phyloP scores from a whole-genome alignment of 2,113 vertebrate species.

The mouse (Mus musculus) region DNA sequence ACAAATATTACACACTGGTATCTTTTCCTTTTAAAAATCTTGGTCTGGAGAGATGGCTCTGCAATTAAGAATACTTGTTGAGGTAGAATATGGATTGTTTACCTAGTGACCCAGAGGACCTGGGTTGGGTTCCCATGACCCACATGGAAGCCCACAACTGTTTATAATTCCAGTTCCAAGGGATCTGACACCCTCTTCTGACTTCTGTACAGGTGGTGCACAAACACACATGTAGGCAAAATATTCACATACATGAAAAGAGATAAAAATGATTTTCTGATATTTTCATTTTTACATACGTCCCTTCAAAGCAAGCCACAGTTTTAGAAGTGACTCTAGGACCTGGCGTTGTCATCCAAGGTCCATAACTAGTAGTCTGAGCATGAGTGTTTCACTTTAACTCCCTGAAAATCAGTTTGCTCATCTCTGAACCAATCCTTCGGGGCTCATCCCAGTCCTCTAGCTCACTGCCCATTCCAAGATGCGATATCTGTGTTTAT shows the following conservation, averaged over 20 bases:
- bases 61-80: background rate
- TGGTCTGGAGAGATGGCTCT: background rate
- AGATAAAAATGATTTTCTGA: background rate
- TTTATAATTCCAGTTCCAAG: background rate
- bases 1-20: background rate
- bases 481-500: background rate
- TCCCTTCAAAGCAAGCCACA: background rate
- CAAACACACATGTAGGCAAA: background rate
- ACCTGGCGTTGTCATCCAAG: background rate
- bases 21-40: background rate
- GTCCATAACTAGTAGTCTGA: background rate
- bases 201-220: background rate
- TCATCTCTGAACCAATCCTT: background rate
- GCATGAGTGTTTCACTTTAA: background rate
- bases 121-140: background rate
- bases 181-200: background rate
- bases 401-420: background rate
- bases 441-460: background rate
- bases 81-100: background rate
- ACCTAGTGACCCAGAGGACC: background rate
- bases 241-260: background rate
- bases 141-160: background rate
- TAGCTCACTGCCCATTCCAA: background rate
- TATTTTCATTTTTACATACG: background rate
- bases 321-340: background rate